These are phyloP conservation scores for Botia kubotai DNA, from an alignment of 2,797 vertebrate genomes.

Conservation along the genomic window DNA sequence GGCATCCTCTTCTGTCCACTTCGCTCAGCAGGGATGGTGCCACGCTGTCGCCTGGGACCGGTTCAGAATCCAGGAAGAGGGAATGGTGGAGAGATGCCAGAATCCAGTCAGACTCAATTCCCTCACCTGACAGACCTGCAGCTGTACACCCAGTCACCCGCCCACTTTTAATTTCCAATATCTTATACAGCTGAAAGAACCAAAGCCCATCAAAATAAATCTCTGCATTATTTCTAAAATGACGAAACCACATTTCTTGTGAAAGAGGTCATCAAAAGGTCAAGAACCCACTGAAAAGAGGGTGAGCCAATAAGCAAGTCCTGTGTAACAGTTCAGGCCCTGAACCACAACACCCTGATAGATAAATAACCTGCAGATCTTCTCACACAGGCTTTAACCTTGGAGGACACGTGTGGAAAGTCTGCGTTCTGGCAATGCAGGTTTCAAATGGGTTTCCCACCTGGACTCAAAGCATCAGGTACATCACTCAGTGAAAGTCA, in stretches of 20 bases:
- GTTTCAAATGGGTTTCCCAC: constrained; percentile 69
- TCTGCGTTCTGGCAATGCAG: constrained; percentile 60
- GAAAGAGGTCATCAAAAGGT: constrained; percentile 30
- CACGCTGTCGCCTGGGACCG: neutral
- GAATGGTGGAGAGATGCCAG: neutral
- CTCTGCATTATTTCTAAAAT: constrained; percentile 55
- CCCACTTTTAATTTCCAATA: constrained; percentile 41
- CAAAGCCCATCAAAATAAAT: constrained; percentile 55
- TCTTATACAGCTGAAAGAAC: constrained; percentile 31
- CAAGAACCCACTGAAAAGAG: neutral
- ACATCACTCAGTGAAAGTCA: constrained; percentile 67
- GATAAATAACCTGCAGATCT: constrained; percentile 60
- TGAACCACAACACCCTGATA: constrained; percentile 49
- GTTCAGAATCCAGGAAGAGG: neutral
- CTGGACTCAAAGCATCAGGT: constrained; percentile 64
- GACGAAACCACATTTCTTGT: constrained; percentile 28
- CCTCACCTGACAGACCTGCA: constrained; percentile 48
- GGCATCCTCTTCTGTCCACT: constrained; percentile 27
- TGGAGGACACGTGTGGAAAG: constrained; percentile 65
- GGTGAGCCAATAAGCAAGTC: neutral
- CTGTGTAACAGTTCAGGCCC: constrained; percentile 20
- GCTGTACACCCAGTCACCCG: neutral
- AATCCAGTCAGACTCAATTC: neutral
- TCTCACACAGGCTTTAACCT: constrained; percentile 60
- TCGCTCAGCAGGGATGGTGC: constrained; percentile 33